A percentile compares a stretch with the other conserved stretches of the same genome.
Evolutionary conservation across 2,797 vertebrate genomes (phyloP).

Genomic region (Cyclopterus lumpus): DNA sequence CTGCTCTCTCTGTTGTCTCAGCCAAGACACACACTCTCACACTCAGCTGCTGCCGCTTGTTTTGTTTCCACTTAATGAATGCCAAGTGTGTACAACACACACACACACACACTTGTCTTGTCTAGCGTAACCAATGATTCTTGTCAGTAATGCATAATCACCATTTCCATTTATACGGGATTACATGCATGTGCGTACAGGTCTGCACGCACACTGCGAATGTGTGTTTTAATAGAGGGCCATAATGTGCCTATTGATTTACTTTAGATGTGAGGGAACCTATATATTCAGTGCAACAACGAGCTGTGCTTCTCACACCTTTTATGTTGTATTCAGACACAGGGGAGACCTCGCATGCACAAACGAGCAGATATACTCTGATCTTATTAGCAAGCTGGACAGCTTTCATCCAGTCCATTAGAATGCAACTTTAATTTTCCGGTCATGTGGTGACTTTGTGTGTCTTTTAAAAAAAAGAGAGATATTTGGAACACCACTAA

Average conservation of each 20-base stretch:
- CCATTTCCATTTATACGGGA: conserved; percentile 75
- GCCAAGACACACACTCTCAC: conserved; percentile 79
- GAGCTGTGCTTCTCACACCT: conserved; percentile 5
- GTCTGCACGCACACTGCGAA: conserved; percentile 17
- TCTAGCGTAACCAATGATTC: conserved; percentile 77
- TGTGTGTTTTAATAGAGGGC: conserved; percentile 47
- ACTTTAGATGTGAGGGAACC: conserved; percentile 43
- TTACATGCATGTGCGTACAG: conserved; percentile 58
- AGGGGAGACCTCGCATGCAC: neutral
- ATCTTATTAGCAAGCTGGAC: neutral
- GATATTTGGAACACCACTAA: conserved; percentile 3
- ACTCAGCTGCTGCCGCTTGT: conserved; percentile 78
- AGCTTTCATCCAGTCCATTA: neutral
- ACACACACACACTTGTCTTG: conserved; percentile 57
- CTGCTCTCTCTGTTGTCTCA: conserved; percentile 70
- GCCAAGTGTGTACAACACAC: conserved; percentile 65
- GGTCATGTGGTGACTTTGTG: neutral
- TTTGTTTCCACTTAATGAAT: conserved; percentile 80
- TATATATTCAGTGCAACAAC: conserved; percentile 43
- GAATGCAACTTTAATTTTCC: conserved; percentile 6
- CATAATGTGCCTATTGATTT: conserved; percentile 73
- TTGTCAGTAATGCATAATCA: conserved; percentile 79
- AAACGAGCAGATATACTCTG: neutral
- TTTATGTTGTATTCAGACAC: conserved; percentile 27
- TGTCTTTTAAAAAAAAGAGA: neutral